Percentiles rank a stretch among this genome's conserved stretches.
Evolutionary conservation across 2,113 vertebrate species (phyloP).

Genomic region (Hydropotes inermis): DNA sequence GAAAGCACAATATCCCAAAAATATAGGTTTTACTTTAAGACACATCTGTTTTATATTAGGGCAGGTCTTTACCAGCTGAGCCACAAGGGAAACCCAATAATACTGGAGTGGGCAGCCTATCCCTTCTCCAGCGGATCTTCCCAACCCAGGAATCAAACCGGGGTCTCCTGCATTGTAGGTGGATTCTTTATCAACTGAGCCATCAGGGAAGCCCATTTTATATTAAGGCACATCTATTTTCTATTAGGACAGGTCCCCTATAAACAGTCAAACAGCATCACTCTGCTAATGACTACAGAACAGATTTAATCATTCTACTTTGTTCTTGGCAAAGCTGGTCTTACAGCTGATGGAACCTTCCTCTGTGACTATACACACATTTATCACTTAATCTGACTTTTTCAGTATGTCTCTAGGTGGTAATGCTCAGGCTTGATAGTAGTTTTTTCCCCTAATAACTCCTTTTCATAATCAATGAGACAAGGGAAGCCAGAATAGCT

Average conservation of each 20-base stretch:
- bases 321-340: neutral
- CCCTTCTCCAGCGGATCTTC: neutral
- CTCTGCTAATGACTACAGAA: neutral
- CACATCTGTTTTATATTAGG: neutral
- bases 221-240: neutral
- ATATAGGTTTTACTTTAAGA: neutral
- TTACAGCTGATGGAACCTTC: neutral
- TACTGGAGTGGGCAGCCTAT: neutral
- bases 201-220: neutral
- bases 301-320: neutral
- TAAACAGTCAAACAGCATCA: neutral
- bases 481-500: neutral
- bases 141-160: neutral
- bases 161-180: neutral
- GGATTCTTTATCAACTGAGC: neutral
- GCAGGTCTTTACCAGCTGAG: rapidly evolving
- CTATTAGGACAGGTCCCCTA: neutral
- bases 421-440: neutral
- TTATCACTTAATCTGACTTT: neutral
- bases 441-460: neutral
- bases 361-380: neutral
- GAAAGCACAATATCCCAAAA: neutral
- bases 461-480: neutral
- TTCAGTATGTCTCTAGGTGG: neutral
- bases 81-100: neutral